Conservation (phyloP, 2,888 invertebrate species). For the Ochropleura plecta region DNA sequence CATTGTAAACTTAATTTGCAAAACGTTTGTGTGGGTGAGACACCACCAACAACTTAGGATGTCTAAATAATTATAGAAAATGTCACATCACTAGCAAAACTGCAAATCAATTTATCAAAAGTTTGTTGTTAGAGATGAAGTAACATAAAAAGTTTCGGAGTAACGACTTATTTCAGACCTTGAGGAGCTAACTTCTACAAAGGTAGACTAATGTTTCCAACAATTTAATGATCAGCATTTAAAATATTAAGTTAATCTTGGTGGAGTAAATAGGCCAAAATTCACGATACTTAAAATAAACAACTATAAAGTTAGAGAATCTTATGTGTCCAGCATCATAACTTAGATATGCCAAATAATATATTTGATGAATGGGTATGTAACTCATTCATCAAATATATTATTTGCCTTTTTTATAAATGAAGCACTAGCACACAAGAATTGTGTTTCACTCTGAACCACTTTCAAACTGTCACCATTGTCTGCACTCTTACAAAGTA, state of each 20-base stretch:
- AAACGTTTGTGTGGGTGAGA: too few relatives aligned
- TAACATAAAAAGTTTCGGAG: too few relatives aligned
- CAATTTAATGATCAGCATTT: background rate
- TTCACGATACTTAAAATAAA: background rate
- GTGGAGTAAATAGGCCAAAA: background rate
- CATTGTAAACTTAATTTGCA: too few relatives aligned
- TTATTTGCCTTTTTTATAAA: constrained; percentile 70
- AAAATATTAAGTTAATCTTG: background rate
- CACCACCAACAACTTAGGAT: too few relatives aligned
- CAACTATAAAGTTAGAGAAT: background rate
- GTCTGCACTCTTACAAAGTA: constrained; percentile 76
- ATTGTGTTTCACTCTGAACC: constrained; percentile 76
- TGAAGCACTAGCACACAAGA: constrained; percentile 80
- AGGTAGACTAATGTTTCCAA: background rate
- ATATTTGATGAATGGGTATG: background rate
- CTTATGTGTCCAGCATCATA: constrained; percentile 34
- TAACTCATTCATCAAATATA: constrained; percentile 55
- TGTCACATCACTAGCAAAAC: too few relatives aligned
- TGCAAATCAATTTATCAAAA: too few relatives aligned
- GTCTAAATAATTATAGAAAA: too few relatives aligned
- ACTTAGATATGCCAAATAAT: background rate
- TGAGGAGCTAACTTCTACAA: too few relatives aligned
- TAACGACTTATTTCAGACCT: too few relatives aligned
- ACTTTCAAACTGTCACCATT: constrained; percentile 71
- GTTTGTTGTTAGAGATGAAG: too few relatives aligned